Base-by-base conservation (phyloP, 2,797 vertebrate genomes). In the Dipus sagitta region DNA sequence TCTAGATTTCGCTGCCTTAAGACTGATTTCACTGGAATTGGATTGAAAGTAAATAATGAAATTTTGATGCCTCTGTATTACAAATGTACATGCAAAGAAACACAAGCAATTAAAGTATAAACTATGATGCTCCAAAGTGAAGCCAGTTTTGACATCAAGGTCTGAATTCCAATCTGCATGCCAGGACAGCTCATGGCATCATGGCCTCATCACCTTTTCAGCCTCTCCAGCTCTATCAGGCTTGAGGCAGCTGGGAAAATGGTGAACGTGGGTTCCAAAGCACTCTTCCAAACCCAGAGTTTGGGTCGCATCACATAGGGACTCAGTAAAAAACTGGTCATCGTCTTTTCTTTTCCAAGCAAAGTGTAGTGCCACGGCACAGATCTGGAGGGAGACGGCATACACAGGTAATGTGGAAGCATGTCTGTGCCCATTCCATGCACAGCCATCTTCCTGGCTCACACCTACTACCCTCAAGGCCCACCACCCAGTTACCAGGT, bases 341-440 rank as follows among this genome's bases (percentile, higher is more conserved):
- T 60, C 97, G 0, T 97, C 94, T 93, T 95, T 97, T 91, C 95
- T 95, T 96, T 96, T 96, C 96, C 98, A 97, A n/a, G 98, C 98
- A 15, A 98, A 98, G 10, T 62, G n/a, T 64, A 98, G 62, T 0
- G 98, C 98, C 58, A 88, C n/a, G 1, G 97, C 79, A n/a, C 98
- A 88, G 68, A 99, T 98, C 99, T 99, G 96, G 15, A 95, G 93
- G 96, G 88, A 80, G 92, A 90, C 6, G 8, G 1, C 9, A n/a
- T 2, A 12, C 1, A 2, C 2, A 2, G 11, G 18, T 0, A 2
- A 34, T 42, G 2, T 11, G 0, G 18, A 13, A 17, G 11, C 7
- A 15, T 0, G 0, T 14, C 2, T 47, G 85, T 47, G 21, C 17
- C 5, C 21, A 1, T 26, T 58, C 75, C 74, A 21, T 26, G 0